These are phyloP conservation scores for Cladopsammia gracilis DNA, from an alignment of 64 coral and sea anemone genomes.

Conservation along the genomic window DNA sequence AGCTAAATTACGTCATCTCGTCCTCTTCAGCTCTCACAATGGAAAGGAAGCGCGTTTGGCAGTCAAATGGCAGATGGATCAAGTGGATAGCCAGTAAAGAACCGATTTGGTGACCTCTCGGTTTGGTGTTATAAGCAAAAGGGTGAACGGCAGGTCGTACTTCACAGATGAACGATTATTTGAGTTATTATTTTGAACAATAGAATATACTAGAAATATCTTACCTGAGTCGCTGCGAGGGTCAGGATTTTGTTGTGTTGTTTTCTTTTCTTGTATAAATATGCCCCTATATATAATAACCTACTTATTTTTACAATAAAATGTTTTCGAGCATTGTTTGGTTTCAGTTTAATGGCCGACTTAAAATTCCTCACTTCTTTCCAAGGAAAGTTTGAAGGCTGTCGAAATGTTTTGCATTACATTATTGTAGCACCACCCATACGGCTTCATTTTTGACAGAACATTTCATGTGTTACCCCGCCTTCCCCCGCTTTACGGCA, in stretches of 20 bases:
- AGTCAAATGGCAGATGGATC: not conserved
- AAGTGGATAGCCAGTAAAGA: slow-evolving; percentile 15
- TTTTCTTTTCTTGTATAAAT: not conserved
- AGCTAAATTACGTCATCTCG: slow-evolving; percentile 39
- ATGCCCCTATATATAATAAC: not conserved
- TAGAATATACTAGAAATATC: not conserved
- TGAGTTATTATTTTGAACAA: not conserved
- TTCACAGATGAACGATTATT: slow-evolving; percentile 42
- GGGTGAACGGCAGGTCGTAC: slow-evolving; percentile 2
- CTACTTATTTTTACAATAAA: not conserved
- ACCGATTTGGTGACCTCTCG: slow-evolving; percentile 15
- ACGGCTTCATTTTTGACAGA: not conserved
- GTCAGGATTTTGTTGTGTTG: not conserved
- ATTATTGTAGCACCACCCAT: slow-evolving; percentile 13
- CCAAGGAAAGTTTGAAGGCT: not conserved
- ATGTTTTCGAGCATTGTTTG: not conserved
- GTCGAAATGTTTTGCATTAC: not conserved
- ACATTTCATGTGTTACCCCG: not conserved
- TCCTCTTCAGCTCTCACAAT: not conserved
- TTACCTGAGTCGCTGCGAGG: not conserved
- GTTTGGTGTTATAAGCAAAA: not conserved
- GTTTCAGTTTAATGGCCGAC: no score
- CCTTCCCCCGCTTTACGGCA: not conserved
- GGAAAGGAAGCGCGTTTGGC: not conserved
- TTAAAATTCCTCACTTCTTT: not conserved